These are phyloP conservation scores for Chloroceryle inda DNA, from an alignment of 2,797 vertebrate species.

Conservation along the genomic window DNA sequence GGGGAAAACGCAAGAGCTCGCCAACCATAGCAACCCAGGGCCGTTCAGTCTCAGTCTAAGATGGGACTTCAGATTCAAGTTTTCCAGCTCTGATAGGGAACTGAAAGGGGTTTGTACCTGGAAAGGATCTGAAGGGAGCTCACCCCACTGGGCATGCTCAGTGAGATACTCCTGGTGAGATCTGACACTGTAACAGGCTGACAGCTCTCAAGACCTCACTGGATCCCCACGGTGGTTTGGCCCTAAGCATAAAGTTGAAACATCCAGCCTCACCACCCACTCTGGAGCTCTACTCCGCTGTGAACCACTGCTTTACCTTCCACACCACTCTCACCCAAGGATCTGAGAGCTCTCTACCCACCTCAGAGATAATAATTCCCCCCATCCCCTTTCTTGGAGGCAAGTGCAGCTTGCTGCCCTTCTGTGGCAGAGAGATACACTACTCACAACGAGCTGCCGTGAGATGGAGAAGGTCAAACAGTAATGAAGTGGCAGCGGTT, in stretches of 20 bases:
- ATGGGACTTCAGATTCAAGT: background rate
- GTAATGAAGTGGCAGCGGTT: constrained; percentile 37
- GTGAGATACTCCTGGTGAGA: background rate
- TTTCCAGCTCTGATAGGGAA: background rate
- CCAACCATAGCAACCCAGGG: background rate
- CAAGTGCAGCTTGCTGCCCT: background rate
- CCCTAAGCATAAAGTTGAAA: background rate
- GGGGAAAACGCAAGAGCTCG: background rate
- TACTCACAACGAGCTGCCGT: background rate
- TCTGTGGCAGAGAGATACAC: background rate
- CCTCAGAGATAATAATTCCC: background rate
- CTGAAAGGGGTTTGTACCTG: background rate
- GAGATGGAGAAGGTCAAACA: constrained; percentile 44
- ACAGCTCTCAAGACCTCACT: background rate
- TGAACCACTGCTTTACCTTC: background rate
- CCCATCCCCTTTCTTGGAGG: background rate
- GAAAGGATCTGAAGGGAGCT: background rate
- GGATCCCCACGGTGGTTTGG: background rate
- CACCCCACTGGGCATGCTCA: background rate
- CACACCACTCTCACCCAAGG: background rate
- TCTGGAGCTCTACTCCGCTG: background rate
- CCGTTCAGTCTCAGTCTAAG: background rate
- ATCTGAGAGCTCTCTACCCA: background rate
- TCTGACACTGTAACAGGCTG: background rate
- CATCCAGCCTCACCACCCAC: background rate